Conservation (phyloP, 2,797 vertebrate species). For the Thripadectes ignobilis region DNA sequence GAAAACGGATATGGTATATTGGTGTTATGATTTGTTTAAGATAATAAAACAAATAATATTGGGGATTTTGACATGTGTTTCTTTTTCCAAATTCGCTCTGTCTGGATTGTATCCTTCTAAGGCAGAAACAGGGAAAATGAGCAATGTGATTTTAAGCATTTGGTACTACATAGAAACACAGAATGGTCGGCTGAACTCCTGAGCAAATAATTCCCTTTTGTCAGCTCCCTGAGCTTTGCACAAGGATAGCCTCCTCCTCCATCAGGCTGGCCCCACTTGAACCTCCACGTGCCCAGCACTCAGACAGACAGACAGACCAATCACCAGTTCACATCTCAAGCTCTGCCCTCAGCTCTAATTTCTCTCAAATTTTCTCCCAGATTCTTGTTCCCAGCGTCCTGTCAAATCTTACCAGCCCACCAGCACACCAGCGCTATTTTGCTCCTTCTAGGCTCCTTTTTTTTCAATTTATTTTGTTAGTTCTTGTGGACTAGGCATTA, state of each 20-base stretch:
- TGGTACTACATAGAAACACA: not conserved
- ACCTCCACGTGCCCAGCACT: rapidly evolving
- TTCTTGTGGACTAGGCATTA: not conserved
- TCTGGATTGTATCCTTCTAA: not conserved
- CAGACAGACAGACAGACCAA: rapidly evolving
- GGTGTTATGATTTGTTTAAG: not conserved
- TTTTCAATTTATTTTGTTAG: not conserved
- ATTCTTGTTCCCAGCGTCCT: not conserved
- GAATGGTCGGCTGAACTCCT: not conserved
- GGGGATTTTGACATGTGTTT: not conserved
- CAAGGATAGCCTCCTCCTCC: not conserved
- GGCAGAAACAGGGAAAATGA: not conserved
- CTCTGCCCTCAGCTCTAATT: not conserved
- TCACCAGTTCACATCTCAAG: not conserved
- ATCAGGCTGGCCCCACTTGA: not conserved
- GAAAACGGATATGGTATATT: not conserved
- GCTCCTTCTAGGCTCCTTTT: not conserved
- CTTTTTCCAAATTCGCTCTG: not conserved
- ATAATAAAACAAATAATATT: not conserved
- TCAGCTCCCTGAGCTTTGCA: not conserved
- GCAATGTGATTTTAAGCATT: not conserved
- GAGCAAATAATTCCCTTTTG: not conserved
- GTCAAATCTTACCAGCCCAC: not conserved
- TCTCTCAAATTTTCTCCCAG: not conserved
- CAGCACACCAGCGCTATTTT: not conserved